Evolutionary conservation across 2,888 invertebrate species (phyloP).

Genomic region (Dryobota labecula): DNA sequence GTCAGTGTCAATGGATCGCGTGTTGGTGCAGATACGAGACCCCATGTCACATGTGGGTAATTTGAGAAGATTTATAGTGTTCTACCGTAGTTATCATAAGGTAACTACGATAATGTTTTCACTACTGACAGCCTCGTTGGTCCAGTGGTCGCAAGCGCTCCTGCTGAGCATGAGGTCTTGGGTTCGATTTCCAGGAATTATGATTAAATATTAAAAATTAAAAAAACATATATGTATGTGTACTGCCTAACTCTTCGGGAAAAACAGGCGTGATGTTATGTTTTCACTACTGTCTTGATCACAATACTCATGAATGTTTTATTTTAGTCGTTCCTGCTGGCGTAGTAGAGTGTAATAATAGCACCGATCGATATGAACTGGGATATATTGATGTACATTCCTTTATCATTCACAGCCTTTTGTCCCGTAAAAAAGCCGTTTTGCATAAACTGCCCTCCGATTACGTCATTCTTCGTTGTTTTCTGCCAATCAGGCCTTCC

Average conservation of each 20-base stretch:
- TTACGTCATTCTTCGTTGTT: conserved; percentile 1
- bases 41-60: neutral
- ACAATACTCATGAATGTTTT: too few species aligned
- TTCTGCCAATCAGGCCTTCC: neutral
- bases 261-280: too few species aligned
- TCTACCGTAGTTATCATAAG: neutral
- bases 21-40: neutral
- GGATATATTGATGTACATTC: neutral
- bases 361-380: neutral
- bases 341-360: neutral
- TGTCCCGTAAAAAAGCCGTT: neutral
- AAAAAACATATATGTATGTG: too few species aligned
- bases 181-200: neutral
- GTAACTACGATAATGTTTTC: neutral
- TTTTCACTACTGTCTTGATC: neutral
- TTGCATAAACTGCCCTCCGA: neutral
- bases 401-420: neutral
- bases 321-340: neutral
- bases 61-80: neutral
- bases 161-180: neutral
- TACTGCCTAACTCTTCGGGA: neutral
- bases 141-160: neutral
- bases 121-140: too few species aligned
- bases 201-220: too few species aligned
- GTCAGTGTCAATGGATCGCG: conserved; percentile 31